A percentile compares a stretch with the other conserved stretches of the same genome.
phyloP scores from a whole-genome alignment of 2,797 vertebrate genomes.

The Sebastes oblongus region DNA sequence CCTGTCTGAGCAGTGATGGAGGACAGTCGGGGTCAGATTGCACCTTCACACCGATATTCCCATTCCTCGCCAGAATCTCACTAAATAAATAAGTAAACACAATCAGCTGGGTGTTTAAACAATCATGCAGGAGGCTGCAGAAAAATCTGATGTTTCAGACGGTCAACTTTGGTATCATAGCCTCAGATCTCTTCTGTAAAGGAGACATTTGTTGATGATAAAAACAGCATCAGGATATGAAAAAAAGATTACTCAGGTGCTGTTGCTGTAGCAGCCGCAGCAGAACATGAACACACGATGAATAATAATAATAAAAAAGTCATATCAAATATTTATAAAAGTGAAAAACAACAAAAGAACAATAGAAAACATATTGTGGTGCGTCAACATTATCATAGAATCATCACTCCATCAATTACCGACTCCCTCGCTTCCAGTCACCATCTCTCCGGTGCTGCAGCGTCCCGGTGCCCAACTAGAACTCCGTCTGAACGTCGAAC shows the following conservation, averaged over 20 bases:
- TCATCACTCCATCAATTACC: constrained; percentile 27
- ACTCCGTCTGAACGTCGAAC: constrained; percentile 24
- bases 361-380: constrained; percentile 64
- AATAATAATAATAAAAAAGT: constrained; percentile 34
- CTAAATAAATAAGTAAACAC: constrained; percentile 59
- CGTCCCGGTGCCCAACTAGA: constrained; percentile 13
- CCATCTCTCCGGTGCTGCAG: constrained; percentile 14
- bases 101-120: constrained; percentile 37
- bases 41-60: constrained; percentile 1
- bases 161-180: constrained; percentile 39
- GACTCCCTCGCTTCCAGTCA: constrained; percentile 32
- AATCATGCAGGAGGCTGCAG: constrained; percentile 61
- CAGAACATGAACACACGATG: constrained; percentile 44
- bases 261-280: constrained; percentile 40
- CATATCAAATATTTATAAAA: constrained; percentile 82
- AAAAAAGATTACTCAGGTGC: constrained; percentile 53
- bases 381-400: constrained; percentile 54
- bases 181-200: constrained; percentile 20
- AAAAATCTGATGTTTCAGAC: constrained; percentile 25
- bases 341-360: constrained; percentile 72
- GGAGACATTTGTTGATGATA: constrained; percentile 21
- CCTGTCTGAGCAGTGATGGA: constrained; percentile 39
- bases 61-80: constrained; percentile 39
- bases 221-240: constrained; percentile 41
- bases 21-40: constrained; percentile 26